These are phyloP conservation scores for Corythornis madagascariensis DNA, from an alignment of 2,113 vertebrate species.

Conservation along the genomic window DNA sequence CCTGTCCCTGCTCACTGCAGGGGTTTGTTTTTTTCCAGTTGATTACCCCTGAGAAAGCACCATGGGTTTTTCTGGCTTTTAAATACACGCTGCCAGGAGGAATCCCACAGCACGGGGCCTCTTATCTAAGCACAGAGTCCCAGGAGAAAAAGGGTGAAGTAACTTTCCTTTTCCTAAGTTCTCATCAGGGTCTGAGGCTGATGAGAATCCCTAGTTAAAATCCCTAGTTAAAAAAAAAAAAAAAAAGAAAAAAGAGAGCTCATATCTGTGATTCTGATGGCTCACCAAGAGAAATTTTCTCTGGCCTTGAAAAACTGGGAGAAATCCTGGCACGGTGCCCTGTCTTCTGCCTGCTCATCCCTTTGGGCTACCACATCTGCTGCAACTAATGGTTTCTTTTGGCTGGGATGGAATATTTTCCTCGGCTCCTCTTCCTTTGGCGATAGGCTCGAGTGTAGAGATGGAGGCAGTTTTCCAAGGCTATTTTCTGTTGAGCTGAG, in stretches of 20 bases:
- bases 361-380: neutral
- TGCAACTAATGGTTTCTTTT: neutral
- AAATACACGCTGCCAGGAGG: fast-evolving
- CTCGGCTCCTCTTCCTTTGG: neutral
- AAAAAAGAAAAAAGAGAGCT: neutral
- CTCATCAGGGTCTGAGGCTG: neutral
- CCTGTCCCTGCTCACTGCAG: neutral
- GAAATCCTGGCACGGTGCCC: neutral
- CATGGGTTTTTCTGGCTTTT: neutral
- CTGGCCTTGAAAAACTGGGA: neutral
- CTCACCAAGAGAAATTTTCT: neutral
- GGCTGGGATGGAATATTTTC: neutral
- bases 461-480: neutral
- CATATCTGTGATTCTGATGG: neutral
- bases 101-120: neutral
- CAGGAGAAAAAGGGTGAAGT: neutral
- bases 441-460: neutral
- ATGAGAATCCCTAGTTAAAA: no score
- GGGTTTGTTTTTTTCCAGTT: neutral
- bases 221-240: no score
- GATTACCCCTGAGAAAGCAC: neutral
- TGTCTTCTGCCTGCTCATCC: neutral
- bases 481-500: neutral
- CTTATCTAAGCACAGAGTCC: neutral
- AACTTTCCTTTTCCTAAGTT: neutral